Evolutionary conservation across 2,797 vertebrate genomes (phyloP), one percentile per base, ranked within the genome.

Genomic region (Microtus obscurus): DNA sequence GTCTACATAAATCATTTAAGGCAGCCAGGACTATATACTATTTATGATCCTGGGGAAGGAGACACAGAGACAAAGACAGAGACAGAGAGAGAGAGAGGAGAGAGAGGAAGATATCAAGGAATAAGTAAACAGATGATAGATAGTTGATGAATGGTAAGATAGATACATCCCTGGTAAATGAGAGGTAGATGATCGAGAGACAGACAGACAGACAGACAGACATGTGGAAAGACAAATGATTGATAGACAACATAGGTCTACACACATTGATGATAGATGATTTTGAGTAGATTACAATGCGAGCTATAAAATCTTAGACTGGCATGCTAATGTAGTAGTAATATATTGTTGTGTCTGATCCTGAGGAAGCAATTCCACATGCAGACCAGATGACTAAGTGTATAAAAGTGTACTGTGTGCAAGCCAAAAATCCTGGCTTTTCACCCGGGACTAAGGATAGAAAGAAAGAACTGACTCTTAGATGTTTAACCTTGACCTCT

Each of bases 11-110:
- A 0, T 65, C 43, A 63, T 48, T 48, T 85, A 19, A 85, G 5
- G 5, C 5, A 34, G 17, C 11, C 6, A 34, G 3, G 29, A 4
- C 5, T 45, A n/a, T 6, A 14, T 25, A 85, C 21, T 1, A 10
- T 16, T n/a, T 69, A 27, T 25, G 21, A n/a, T 16, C 2, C 3
- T 16, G 40, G 8, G 9, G 11, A 2, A 9, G 19, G 1, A 31
- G 16, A 31, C 6, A 34, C 45, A 43, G 29, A 51, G 16, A 76
- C 6, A 56, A 17, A 56, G 17, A 29, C 37, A 63, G 13, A n/a
- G 48, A 40, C 37, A 63, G 8, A 43, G 13, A n/a, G 48, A 40
- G 27, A 63, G 8, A 43, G 17, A 45, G 19, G 29, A 65, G 81
- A 45, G 40, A 61, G 19, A 79, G 34, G 34, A 48, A 85, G 2